Percentiles rank a stretch among this genome's conserved stretches.
Conservation (phyloP, 2,888 invertebrate species). For the Dryomyza anilis region DNA sequence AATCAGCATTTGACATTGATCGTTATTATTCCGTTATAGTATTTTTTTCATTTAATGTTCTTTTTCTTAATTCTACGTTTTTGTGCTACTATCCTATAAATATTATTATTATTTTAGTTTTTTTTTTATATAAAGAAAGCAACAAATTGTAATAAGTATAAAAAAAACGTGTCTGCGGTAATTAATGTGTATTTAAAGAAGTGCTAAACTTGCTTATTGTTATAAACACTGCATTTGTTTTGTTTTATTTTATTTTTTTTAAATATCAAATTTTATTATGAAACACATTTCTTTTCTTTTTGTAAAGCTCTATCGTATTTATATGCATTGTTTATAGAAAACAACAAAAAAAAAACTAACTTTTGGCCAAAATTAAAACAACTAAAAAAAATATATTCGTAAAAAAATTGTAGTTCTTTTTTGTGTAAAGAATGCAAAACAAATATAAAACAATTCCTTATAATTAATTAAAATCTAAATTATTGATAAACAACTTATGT, state of each 20-base stretch:
- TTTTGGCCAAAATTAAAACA: conserved; percentile 17
- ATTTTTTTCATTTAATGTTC: conserved; percentile 27
- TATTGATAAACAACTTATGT: background rate
- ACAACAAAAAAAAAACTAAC: background rate
- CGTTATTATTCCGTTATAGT: conserved; percentile 36
- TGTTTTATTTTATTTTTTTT: conserved; percentile 9
- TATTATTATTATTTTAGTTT: too few species aligned
- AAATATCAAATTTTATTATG: conserved; percentile 13
- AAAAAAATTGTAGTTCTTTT: background rate
- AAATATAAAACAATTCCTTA: background rate
- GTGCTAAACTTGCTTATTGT: conserved; percentile 25
- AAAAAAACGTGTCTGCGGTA: conserved; percentile 17
- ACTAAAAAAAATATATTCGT: background rate
- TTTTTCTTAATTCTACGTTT: conserved; percentile 9
- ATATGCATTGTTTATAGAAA: background rate
- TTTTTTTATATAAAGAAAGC: conserved; percentile 3
- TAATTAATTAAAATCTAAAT: background rate
- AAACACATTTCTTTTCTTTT: background rate
- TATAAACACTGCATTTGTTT: too few species aligned
- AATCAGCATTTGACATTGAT: conserved; percentile 21
- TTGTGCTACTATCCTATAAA: conserved; percentile 16
- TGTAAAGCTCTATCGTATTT: conserved; percentile 2
- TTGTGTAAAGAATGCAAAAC: background rate
- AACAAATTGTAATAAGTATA: conserved; percentile 12
- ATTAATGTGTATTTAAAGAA: conserved; percentile 17